phyloP scores from a whole-genome alignment of 2,888 invertebrate species.

The Uropetala carovei region DNA sequence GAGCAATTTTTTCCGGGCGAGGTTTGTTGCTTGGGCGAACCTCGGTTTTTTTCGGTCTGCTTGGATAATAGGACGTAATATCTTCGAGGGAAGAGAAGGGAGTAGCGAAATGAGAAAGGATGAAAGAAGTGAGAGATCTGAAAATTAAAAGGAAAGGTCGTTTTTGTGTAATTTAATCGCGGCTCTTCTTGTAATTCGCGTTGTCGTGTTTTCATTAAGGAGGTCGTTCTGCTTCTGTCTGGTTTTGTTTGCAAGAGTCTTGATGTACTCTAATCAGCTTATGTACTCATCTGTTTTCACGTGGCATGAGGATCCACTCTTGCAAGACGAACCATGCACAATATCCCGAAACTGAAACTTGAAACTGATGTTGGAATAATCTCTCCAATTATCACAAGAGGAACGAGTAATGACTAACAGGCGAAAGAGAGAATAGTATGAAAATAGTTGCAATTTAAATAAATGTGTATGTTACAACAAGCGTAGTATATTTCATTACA shows the following conservation, averaged over 20 bases:
- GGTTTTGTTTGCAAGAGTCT: neutral
- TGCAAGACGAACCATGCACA: neutral
- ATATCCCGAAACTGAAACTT: neutral
- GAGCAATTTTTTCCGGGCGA: neutral
- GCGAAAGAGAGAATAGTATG: too few species aligned
- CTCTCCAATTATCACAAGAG: neutral
- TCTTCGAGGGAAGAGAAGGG: neutral
- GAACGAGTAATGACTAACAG: too few species aligned
- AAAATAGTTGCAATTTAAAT: too few species aligned
- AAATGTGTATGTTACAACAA: too few species aligned
- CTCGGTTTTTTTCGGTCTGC: neutral
- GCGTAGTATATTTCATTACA: too few species aligned
- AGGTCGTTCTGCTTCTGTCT: neutral
- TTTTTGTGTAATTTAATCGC: neutral
- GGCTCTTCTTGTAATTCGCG: neutral
- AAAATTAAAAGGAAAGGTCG: slow-evolving; percentile 3
- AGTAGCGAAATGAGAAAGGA: neutral
- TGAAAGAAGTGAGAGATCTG: neutral
- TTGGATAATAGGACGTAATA: neutral
- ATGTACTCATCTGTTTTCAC: neutral
- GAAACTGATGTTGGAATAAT: neutral
- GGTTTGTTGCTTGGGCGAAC: neutral
- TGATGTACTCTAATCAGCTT: slow-evolving; percentile 3
- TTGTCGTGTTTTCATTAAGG: neutral
- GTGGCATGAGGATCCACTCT: neutral